Conservation (phyloP, 2,888 invertebrate genomes). For the Trichopoda pennipes region DNA sequence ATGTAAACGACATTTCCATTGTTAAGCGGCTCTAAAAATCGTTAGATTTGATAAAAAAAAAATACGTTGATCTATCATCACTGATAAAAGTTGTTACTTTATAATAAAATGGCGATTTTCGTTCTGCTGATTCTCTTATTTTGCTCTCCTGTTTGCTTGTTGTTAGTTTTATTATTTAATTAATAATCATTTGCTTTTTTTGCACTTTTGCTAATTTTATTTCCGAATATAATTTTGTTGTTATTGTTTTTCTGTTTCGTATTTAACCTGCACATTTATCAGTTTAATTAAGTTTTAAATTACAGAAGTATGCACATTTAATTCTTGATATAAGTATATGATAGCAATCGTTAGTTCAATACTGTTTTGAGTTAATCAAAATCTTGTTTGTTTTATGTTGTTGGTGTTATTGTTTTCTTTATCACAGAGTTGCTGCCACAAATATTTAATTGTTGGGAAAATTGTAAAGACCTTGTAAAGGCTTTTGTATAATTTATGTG, state of each 20-base stretch:
- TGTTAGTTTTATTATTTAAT: conserved; percentile 13
- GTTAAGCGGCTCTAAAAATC: too few relatives aligned
- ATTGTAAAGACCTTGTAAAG: background rate
- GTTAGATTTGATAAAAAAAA: too few relatives aligned
- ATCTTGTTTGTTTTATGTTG: background rate
- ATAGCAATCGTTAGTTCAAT: conserved; percentile 19
- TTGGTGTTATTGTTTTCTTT: background rate
- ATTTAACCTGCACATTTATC: conserved; percentile 56
- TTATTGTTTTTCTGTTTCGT: conserved; percentile 33
- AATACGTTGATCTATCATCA: too few relatives aligned
- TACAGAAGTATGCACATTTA: conserved; percentile 42
- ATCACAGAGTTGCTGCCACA: background rate
- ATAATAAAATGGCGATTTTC: conserved; percentile 5
- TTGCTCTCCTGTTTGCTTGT: conserved; percentile 7
- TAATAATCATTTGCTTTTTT: background rate
- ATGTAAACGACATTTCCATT: too few relatives aligned
- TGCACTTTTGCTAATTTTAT: background rate
- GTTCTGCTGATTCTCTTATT: background rate
- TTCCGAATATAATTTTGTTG: conserved; percentile 13
- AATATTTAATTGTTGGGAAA: conserved; percentile 4
- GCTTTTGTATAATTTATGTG: conserved; percentile 28
- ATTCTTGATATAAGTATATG: conserved; percentile 47
- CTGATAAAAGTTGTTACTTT: too few relatives aligned
- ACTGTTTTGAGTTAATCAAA: conserved; percentile 22
- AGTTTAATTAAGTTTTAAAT: conserved; percentile 65